Evolutionary conservation across 2,888 invertebrate genomes (phyloP).

Genomic region (Trachelus tabidus): DNA sequence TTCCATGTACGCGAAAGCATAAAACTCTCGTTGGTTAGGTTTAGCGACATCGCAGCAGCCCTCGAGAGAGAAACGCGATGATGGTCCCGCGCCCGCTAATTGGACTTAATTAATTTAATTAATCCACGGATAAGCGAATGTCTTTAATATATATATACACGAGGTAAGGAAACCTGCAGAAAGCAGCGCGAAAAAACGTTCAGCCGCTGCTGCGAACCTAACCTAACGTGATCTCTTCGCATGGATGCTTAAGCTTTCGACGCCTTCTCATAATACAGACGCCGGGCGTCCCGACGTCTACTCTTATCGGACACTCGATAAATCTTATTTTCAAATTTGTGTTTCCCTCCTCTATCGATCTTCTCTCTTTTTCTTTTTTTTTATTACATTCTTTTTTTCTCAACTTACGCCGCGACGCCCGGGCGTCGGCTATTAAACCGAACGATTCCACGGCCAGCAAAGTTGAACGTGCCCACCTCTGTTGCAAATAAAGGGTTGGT

Average conservation of each 20-base stretch:
- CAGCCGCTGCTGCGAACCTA: constrained; percentile 29
- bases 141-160: too few relatives aligned
- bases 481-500: constrained; percentile 21
- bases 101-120: constrained; percentile 48
- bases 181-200: constrained; percentile 31
- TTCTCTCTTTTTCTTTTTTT: too few relatives aligned
- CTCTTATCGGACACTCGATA: too few relatives aligned
- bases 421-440: constrained; percentile 7
- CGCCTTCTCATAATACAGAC: too few relatives aligned
- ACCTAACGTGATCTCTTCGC: not conserved
- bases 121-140: constrained; percentile 37
- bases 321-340: too few relatives aligned
- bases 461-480: constrained; percentile 29
- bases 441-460: constrained; percentile 18
- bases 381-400: too few relatives aligned
- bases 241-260: too few relatives aligned
- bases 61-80: not conserved
- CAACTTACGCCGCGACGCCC: not conserved
- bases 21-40: not conserved
- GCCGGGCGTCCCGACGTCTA: too few relatives aligned
- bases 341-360: too few relatives aligned
- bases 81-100: constrained; percentile 28
- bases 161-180: constrained; percentile 31
- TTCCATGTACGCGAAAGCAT: too few relatives aligned
- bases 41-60: not conserved